Conservation (phyloP, 2,888 invertebrate species). For the Cerastoderma edule region DNA sequence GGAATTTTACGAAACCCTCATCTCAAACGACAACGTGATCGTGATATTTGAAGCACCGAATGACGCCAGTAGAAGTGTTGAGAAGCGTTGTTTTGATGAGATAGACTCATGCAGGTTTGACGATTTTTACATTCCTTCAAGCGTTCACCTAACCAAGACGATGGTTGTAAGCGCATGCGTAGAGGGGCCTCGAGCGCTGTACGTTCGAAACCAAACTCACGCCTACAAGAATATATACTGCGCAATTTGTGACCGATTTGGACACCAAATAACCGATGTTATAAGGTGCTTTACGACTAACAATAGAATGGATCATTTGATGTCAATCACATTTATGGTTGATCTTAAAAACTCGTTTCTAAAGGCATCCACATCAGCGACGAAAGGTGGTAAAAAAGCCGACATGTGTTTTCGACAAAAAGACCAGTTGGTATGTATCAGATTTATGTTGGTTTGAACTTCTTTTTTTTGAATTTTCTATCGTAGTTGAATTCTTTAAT, state of each 20-base stretch:
- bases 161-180: slow-evolving; percentile 1
- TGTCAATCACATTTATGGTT: too few species aligned
- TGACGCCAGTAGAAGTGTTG: neutral
- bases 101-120: neutral
- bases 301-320: too few species aligned
- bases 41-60: neutral
- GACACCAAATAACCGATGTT: neutral
- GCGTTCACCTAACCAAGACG: neutral
- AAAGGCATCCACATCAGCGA: too few species aligned
- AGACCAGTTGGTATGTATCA: too few species aligned
- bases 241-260: neutral
- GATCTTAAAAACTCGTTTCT: too few species aligned
- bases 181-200: neutral
- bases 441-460: too few species aligned
- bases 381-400: too few species aligned
- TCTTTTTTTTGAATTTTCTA: too few species aligned
- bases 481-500: too few species aligned
- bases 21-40: neutral
- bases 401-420: too few species aligned
- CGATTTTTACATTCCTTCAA: neutral
- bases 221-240: slow-evolving; percentile 9
- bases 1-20: neutral
- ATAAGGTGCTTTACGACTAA: too few species aligned
- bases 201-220: neutral
- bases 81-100: neutral